Base-by-base conservation (phyloP, 1,140 invertebrate genomes). In the Campoletis sonorensis region DNA sequence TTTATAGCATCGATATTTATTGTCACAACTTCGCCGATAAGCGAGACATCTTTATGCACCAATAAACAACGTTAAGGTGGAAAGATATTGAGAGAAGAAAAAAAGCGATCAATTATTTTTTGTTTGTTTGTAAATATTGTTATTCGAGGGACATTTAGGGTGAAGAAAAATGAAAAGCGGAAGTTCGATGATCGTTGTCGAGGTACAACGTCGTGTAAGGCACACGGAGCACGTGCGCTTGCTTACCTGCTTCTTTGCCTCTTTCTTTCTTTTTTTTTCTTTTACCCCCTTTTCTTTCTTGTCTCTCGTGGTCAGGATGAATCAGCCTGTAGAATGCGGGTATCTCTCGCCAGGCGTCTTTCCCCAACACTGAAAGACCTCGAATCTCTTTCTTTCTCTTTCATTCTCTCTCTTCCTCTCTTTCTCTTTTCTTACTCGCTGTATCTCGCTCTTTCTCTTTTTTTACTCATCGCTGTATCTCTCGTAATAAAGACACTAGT, bases 401-500 rank as follows among this genome's bases (percentile, higher is more conserved):
- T 64, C 61, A 23, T 27, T 26, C 23, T 75, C 40, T 51, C 23
- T 51, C 49, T 51, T 75, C 26, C n/a, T n/a, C n/a, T n/a, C n/a
- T n/a, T n/a, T n/a, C n/a, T n/a, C n/a, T n/a, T n/a, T 45, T 37
- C 37, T 37, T 37, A 37, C 37, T 37, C 37, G 37, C 37, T 37
- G 37, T 10, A 37, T 37, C n/a, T n/a, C n/a, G n/a, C n/a, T n/a
- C n/a, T 26, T 13, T 75, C 40, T 51, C 23, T 51, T 26, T 51
- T 75, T 15, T 45, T 45, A 45, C 40, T 45, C n/a, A n/a, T n/a
- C 30, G 30, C n/a, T 40, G 18, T 49, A 37, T 51, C 79, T 82
- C 81, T 83, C 85, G 86, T 87, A 88, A 89, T 89, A 89, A 88
- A 89, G 88, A 88, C 86, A 87, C 87, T 86, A 87, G 78, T 83